Percentiles rank a stretch among this genome's conserved stretches.
Evolutionary conservation across 2,888 invertebrate species (phyloP).

Genomic region (Monopis laevigella): DNA sequence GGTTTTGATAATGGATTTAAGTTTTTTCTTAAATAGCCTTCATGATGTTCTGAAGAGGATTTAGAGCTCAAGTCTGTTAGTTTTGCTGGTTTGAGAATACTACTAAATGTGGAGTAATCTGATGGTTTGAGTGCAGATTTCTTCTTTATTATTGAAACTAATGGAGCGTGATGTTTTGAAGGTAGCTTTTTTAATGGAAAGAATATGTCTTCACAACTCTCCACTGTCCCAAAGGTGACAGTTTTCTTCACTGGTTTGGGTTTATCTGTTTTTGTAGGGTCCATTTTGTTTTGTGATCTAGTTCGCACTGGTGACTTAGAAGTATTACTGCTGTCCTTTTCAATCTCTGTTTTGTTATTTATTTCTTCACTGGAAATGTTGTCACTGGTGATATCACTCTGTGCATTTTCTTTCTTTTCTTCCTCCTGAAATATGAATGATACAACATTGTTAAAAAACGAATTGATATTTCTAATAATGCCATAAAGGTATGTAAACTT

Average conservation of each 20-base stretch:
- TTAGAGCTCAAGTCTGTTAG: conserved; percentile 70
- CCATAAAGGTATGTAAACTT: too few species aligned
- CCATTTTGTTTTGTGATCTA: conserved; percentile 63
- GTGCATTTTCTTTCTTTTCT: conserved; percentile 59
- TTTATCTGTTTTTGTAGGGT: conserved; percentile 47
- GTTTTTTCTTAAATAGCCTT: conserved; percentile 55
- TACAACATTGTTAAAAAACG: neutral
- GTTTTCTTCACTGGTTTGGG: conserved; percentile 69
- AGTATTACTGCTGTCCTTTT: conserved; percentile 32
- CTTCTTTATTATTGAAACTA: conserved; percentile 72
- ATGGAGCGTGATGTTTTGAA: conserved; percentile 67
- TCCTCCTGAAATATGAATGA: conserved; percentile 38
- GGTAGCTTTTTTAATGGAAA: conserved; percentile 66
- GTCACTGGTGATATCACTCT: conserved; percentile 24
- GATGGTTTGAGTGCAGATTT: conserved; percentile 65
- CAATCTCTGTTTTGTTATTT: too few species aligned
- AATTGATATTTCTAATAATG: too few species aligned
- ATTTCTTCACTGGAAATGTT: neutral
- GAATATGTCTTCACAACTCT: conserved; percentile 70
- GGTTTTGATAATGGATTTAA: conserved; percentile 56
- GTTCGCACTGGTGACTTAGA: conserved; percentile 56
- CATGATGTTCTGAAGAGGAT: conserved; percentile 59
- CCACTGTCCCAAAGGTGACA: conserved; percentile 71
- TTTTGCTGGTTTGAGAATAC: conserved; percentile 70
- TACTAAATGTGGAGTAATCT: conserved; percentile 66